These are phyloP conservation scores for Plectus sambesii DNA, from an alignment of 1,140 invertebrate genomes.

Conservation along the genomic window DNA sequence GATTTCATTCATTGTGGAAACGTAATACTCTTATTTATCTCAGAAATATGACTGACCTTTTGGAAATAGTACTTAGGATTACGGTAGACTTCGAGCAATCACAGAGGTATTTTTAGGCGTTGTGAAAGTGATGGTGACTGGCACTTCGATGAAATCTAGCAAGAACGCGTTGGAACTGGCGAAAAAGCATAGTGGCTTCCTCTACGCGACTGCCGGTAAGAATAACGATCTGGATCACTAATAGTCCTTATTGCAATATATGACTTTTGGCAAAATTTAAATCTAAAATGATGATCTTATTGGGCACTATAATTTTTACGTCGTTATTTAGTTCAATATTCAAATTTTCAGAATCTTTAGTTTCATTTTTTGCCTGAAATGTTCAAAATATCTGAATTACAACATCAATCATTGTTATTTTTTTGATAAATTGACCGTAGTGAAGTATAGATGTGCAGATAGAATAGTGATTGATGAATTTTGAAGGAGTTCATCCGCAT, in stretches of 20 bases:
- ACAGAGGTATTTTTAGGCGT: conserved; percentile 16
- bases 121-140: conserved; percentile 25
- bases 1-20: too few relatives aligned
- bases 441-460: conserved; percentile 7
- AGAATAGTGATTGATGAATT: conserved; percentile 5
- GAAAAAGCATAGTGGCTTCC: conserved; percentile 66
- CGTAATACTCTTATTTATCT: too few relatives aligned
- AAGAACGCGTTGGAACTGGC: conserved; percentile 21
- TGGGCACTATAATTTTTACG: conserved; percentile 9
- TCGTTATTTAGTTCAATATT: conserved; percentile 12
- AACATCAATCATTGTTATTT: too few relatives aligned
- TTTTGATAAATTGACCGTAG: too few relatives aligned
- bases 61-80: too few relatives aligned
- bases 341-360: conserved; percentile 8
- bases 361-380: not conserved
- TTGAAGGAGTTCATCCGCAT: conserved; percentile 74
- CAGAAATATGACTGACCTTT: too few relatives aligned
- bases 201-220: conserved; percentile 79
- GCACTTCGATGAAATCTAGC: conserved; percentile 23
- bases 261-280: conserved; percentile 4
- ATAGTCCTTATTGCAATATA: not conserved
- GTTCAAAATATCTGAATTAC: conserved; percentile 8
- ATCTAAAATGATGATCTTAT: conserved; percentile 12
- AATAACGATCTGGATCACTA: not conserved
- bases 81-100: not conserved